Conservation (phyloP, 2,888 invertebrate species). For the Clanis bilineata region DNA sequence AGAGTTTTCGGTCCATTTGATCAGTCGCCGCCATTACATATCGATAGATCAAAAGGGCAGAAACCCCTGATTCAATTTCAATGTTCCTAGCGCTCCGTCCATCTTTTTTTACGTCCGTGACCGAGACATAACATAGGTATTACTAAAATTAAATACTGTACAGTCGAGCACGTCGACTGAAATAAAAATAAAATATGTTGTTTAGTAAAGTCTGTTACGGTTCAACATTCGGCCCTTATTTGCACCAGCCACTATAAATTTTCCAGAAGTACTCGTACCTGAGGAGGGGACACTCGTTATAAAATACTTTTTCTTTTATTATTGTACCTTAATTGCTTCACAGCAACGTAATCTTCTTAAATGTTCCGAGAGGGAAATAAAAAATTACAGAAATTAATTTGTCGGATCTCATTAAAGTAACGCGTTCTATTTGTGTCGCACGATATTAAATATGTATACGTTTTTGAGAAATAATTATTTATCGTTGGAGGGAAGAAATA, state of each 20-base stretch:
- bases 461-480: neutral
- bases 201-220: neutral
- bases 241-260: conserved; percentile 24
- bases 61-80: no score
- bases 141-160: no score
- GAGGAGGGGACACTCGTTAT: conserved; percentile 31
- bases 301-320: conserved; percentile 26
- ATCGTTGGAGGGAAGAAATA: neutral
- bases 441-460: neutral
- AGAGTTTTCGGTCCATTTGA: no score
- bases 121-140: no score
- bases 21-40: no score
- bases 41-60: no score
- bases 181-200: conserved; percentile 3
- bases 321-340: conserved; percentile 33
- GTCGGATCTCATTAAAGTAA: neutral
- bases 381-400: conserved; percentile 14
- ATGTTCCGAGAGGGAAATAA: conserved; percentile 13
- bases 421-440: neutral
- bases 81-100: no score
- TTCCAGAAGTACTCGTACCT: conserved; percentile 24
- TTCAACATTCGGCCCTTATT: conserved; percentile 6
- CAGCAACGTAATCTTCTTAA: conserved; percentile 24
- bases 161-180: neutral
- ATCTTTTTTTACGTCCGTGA: no score